phyloP scores from a whole-genome alignment of 2,888 invertebrate species.

The Mimas tiliae region DNA sequence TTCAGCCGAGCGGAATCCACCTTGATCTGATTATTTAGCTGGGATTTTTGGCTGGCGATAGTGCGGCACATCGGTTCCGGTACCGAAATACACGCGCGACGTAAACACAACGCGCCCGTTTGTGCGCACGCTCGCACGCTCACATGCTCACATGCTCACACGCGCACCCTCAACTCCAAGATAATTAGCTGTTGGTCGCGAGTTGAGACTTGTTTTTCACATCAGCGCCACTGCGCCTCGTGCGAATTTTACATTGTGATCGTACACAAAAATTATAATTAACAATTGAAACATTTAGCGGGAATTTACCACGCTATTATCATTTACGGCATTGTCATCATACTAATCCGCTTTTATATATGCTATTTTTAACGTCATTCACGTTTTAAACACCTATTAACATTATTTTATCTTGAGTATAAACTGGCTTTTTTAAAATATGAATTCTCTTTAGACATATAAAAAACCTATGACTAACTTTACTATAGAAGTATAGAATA shows the following conservation, averaged over 20 bases:
- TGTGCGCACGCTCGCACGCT: conserved; percentile 33
- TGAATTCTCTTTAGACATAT: neutral
- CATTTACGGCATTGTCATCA: conserved; percentile 3
- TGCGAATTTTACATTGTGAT: conserved; percentile 6
- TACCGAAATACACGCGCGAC: conserved; percentile 74
- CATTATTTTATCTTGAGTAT: neutral
- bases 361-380: neutral
- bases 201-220: too few relatives aligned
- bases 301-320: conserved; percentile 14
- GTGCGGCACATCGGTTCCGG: conserved; percentile 70
- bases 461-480: neutral
- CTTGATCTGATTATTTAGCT: conserved; percentile 75
- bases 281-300: conserved; percentile 23
- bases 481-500: neutral
- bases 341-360: neutral
- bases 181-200: conserved; percentile 11
- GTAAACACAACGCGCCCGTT: conserved; percentile 60
- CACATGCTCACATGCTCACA: conserved; percentile 10
- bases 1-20: conserved; percentile 45
- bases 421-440: neutral
- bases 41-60: conserved; percentile 72
- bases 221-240: conserved; percentile 12
- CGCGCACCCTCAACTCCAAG: conserved; percentile 11
- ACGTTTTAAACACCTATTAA: conserved; percentile 1
- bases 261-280: conserved; percentile 26